phyloP scores from a whole-genome alignment of 2,888 invertebrate genomes.

The Aromia moschata region DNA sequence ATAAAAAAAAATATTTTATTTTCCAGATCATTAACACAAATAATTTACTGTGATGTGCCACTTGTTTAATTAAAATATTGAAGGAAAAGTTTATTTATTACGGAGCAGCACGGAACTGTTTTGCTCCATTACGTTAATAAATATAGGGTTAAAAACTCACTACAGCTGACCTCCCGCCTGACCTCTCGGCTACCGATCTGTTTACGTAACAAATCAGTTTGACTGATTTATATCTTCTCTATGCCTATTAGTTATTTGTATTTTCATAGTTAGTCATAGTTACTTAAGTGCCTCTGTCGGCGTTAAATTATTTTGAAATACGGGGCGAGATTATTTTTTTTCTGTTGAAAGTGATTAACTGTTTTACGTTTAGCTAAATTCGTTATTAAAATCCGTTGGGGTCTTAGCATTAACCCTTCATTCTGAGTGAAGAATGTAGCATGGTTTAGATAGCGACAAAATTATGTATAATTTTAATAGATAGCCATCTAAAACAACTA shows the following conservation, averaged over 20 bases:
- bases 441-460: too few relatives aligned
- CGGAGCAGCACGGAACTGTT: background rate
- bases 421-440: background rate
- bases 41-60: conserved; percentile 2
- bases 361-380: too few relatives aligned
- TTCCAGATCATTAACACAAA: conserved; percentile 9
- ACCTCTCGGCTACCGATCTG: conserved; percentile 23
- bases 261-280: background rate
- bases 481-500: too few relatives aligned
- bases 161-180: conserved; percentile 4
- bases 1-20: background rate
- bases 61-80: conserved; percentile 20
- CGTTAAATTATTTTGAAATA: too few relatives aligned
- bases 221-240: conserved; percentile 27
- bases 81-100: conserved; percentile 19
- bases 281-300: background rate
- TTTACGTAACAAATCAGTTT: conserved; percentile 27
- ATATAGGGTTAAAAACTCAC: conserved; percentile 15
- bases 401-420: background rate
- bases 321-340: too few relatives aligned
- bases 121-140: conserved; percentile 13
- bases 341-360: too few relatives aligned
- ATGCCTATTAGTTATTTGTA: conserved; percentile 11
- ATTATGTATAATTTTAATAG: too few relatives aligned
- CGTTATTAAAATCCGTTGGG: background rate